phyloP scores from a whole-genome alignment of 2,797 vertebrate species.

The Periophthalmus magnuspinnatus region DNA sequence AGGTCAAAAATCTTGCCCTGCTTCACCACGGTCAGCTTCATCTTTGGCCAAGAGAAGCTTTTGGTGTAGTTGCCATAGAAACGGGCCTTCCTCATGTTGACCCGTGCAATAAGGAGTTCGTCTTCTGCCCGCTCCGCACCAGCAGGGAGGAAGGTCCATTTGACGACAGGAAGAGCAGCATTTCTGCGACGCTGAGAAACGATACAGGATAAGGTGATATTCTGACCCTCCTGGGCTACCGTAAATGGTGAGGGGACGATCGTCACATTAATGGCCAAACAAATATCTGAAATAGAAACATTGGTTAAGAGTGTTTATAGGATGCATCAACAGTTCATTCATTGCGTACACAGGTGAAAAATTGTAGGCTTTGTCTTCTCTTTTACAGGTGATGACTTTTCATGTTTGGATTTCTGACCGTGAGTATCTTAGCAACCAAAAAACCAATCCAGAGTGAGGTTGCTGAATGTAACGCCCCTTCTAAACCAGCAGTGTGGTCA shows the following conservation, averaged over 20 bases:
- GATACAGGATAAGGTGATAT: constrained; percentile 86
- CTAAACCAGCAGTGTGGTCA: no score
- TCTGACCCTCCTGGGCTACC: constrained; percentile 83
- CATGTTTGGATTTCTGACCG: no score
- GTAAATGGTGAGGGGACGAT: constrained; percentile 87
- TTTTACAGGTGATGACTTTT: no score
- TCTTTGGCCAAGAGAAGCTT: constrained; percentile 81
- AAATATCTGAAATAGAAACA: constrained; percentile 73
- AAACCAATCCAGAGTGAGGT: no score
- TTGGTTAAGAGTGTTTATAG: neutral
- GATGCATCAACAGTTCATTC: neutral
- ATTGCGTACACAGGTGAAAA: neutral
- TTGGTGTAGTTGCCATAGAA: constrained; percentile 93
- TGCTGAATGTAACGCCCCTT: no score
- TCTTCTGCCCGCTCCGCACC: constrained; percentile 62
- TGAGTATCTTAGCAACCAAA: no score
- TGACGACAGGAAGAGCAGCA: constrained; percentile 85
- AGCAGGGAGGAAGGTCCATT: constrained; percentile 85
- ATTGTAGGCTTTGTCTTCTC: neutral
- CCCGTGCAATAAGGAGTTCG: constrained; percentile 87
- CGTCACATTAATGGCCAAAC: constrained; percentile 87
- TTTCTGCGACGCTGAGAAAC: constrained; percentile 84
- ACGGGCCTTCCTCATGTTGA: constrained; percentile 90
- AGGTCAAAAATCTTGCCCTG: constrained; percentile 83
- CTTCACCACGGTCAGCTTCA: constrained; percentile 84